A percentile compares a stretch with the other conserved stretches of the same genome.
Conservation (phyloP, 2,888 invertebrate genomes). For the Eudasyphora cyanicolor region DNA sequence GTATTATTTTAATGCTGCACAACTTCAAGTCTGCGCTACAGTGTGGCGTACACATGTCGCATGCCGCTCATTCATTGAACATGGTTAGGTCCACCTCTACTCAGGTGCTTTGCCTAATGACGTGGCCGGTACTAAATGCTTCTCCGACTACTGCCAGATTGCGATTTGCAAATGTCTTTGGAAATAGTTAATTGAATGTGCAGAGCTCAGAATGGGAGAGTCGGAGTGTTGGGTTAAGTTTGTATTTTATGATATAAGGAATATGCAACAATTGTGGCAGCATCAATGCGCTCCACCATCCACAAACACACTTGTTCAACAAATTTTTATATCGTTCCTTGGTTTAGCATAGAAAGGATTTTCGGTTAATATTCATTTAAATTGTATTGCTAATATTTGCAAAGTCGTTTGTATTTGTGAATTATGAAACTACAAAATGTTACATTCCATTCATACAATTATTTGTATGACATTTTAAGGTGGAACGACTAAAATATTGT, state of each 20-base stretch:
- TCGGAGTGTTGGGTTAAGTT: neutral
- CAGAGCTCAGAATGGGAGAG: neutral
- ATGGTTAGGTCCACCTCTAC: neutral
- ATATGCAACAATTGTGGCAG: neutral
- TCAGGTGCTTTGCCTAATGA: slow-evolving; percentile 50
- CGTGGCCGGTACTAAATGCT: slow-evolving; percentile 5
- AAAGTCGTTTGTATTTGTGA: too few species aligned
- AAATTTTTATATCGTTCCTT: too few species aligned
- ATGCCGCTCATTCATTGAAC: slow-evolving; percentile 43
- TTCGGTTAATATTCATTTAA: too few species aligned
- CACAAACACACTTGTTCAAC: too few species aligned
- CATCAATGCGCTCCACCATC: neutral
- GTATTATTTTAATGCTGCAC: slow-evolving; percentile 57
- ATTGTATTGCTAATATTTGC: too few species aligned
- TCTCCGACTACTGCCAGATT: neutral
- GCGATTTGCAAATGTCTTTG: slow-evolving; percentile 46
- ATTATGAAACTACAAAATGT: too few species aligned
- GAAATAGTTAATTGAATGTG: slow-evolving; percentile 43
- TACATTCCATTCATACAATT: too few species aligned
- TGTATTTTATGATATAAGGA: neutral
- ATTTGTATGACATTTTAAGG: too few species aligned
- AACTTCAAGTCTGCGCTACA: slow-evolving; percentile 27
- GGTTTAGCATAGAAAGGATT: too few species aligned
- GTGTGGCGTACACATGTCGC: slow-evolving; percentile 47
- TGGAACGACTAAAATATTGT: too few species aligned